Base-by-base conservation (phyloP, 35 echinoderm and acorn worm species). In the Apostichopus californicus region DNA sequence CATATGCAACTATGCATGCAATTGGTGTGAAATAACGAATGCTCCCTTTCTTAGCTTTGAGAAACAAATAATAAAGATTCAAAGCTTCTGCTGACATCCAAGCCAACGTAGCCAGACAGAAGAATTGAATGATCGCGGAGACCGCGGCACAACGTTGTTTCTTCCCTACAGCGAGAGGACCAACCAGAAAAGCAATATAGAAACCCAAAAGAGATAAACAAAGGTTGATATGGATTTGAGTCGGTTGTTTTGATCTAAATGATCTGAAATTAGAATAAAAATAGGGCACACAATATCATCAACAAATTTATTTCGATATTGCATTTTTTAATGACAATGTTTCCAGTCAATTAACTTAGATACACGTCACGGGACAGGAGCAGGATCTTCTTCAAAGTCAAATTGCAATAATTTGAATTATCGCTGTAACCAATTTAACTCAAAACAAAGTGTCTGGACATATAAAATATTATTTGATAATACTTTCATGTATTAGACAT, bases 21-120 rank as follows among this genome's bases (percentile, higher is more conserved):
- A 75, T 68, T 17, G 34, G 65, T 6, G 72, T 75, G 18, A 90
- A 90, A 18, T 68, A 55, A 17, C 14, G 59, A 17, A 89, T 28
- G 14, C 24, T 17, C 5, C 20, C 22, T 26, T 75, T 21, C 18
- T 25, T 24, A 4, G 9, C 54, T 18, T 89, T 71, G 9, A 89
- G 8, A 15, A 89, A 89, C 9, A 89, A 54, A 4, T 13, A 23
- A 75, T 89, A 89, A 58, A 89, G 70, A 52, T 89, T 89, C 2
- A 89, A 22, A 20, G 87, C 87, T 65, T 89, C 61, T 28, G 70
- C 87, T 24, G 61, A 54, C 87, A 89, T 89, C 87, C 87, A 89
- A 53, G 70, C 60, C 23, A 89, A 24, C 2, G 87, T 72, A 22
- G 87, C 15, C 7, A 89, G 70, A 53, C 17, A 12, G 28, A 89